Conservation (phyloP, 2,113 vertebrate genomes). For the Rhipidura dahli region DNA sequence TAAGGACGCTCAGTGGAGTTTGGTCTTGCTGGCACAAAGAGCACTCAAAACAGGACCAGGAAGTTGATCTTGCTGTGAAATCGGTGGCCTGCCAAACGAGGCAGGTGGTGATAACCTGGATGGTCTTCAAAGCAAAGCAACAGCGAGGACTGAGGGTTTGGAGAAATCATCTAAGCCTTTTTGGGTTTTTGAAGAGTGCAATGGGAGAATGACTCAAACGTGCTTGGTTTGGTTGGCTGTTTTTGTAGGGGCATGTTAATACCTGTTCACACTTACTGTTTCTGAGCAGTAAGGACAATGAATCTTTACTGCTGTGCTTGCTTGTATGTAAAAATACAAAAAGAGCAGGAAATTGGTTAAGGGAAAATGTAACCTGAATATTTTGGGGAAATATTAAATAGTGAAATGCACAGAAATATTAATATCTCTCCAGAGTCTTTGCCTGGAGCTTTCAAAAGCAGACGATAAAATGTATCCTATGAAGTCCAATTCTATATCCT, state of each 20-base stretch:
- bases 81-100: not conserved
- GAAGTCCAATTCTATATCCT: not conserved
- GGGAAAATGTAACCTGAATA: not conserved
- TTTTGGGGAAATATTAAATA: not conserved
- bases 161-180: not conserved
- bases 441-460: not conserved
- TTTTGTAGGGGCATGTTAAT: not conserved
- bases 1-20: not conserved
- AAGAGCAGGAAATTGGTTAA: not conserved
- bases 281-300: not conserved
- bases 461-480: not conserved
- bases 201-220: not conserved
- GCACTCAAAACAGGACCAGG: not conserved
- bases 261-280: not conserved
- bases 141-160: not conserved
- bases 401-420: not conserved
- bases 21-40: not conserved
- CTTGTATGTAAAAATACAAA: not conserved
- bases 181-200: not conserved
- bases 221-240: not conserved
- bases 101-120: not conserved
- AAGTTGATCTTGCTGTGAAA: not conserved
- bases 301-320: not conserved
- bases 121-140: not conserved
- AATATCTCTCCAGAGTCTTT: not conserved